These are phyloP conservation scores for Nyctereutes procyonoides DNA, from an alignment of 2,113 vertebrate species.

Conservation along the genomic window DNA sequence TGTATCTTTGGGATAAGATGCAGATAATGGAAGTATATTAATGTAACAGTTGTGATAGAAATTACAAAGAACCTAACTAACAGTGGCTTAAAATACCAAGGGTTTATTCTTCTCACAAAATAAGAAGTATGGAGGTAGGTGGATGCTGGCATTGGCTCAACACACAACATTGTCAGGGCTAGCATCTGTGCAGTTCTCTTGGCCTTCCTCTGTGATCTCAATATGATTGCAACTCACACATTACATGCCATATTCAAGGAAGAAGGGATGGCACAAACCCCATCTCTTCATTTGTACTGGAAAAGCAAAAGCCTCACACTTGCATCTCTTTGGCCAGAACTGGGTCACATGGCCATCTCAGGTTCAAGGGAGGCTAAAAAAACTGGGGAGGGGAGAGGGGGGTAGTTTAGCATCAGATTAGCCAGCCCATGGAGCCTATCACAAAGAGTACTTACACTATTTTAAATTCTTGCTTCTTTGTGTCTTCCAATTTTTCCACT, in stretches of 20 bases:
- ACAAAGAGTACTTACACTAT: neutral
- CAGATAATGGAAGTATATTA: neutral
- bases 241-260: neutral
- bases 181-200: conserved; percentile 31
- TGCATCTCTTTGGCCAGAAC: neutral
- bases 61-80: neutral
- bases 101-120: conserved; percentile 22
- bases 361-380: neutral
- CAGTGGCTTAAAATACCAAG: conserved; percentile 47
- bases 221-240: neutral
- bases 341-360: neutral
- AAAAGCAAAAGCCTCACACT: neutral
- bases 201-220: neutral
- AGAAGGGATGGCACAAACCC: neutral
- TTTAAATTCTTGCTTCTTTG: conserved; percentile 6
- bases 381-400: neutral
- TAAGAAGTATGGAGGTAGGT: conserved; percentile 22
- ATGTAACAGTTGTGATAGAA: neutral
- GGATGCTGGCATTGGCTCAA: neutral
- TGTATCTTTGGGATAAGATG: too few species aligned
- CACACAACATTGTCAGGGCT: neutral
- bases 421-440: neutral
- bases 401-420: neutral
- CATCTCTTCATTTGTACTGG: neutral
- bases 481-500: neutral